Conservation (phyloP, 37 sponge, comb jelly and placozoan genomes). For the Corticium candelabrum region DNA sequence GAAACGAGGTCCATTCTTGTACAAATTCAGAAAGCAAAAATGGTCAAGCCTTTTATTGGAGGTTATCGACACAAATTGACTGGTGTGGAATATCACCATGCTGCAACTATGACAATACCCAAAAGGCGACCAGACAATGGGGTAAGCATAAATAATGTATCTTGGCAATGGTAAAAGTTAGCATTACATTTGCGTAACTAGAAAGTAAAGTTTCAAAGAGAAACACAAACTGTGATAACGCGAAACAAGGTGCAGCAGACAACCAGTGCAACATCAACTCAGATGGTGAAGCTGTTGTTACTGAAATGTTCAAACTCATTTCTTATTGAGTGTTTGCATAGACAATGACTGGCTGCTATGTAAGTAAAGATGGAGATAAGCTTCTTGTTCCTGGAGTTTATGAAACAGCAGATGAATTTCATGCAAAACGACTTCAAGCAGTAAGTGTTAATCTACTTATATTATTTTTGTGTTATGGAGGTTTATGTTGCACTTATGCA, state of each 20-base stretch:
- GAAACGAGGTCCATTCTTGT: too few species aligned
- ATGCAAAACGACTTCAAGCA: constrained; percentile 43
- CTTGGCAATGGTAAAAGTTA: constrained; percentile 12
- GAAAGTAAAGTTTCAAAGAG: constrained; percentile 28
- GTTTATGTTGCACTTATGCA: too few species aligned
- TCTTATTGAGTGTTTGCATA: constrained; percentile 21
- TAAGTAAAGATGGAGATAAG: constrained; percentile 34
- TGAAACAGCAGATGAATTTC: constrained; percentile 74
- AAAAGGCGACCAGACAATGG: constrained; percentile 7
- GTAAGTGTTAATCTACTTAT: too few species aligned
- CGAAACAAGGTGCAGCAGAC: constrained; percentile 67
- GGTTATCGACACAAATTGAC: constrained; percentile 52
- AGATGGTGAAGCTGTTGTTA: too few species aligned
- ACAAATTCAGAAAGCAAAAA: too few species aligned
- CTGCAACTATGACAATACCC: constrained; percentile 46
- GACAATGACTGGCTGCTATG: constrained; percentile 69
- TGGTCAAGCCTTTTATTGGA: constrained; percentile 64
- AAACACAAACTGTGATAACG: constrained; percentile 73
- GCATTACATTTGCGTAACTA: background rate
- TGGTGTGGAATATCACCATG: constrained; percentile 79
- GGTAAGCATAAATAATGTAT: background rate
- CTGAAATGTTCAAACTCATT: too few species aligned
- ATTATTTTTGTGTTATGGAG: too few species aligned
- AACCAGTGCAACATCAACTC: constrained; percentile 70
- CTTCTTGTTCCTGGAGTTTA: constrained; percentile 46